Evolutionary conservation across 2,797 vertebrate genomes (phyloP), one percentile per base, ranked within the genome.

Genomic region (Sylvilagus floridanus): DNA sequence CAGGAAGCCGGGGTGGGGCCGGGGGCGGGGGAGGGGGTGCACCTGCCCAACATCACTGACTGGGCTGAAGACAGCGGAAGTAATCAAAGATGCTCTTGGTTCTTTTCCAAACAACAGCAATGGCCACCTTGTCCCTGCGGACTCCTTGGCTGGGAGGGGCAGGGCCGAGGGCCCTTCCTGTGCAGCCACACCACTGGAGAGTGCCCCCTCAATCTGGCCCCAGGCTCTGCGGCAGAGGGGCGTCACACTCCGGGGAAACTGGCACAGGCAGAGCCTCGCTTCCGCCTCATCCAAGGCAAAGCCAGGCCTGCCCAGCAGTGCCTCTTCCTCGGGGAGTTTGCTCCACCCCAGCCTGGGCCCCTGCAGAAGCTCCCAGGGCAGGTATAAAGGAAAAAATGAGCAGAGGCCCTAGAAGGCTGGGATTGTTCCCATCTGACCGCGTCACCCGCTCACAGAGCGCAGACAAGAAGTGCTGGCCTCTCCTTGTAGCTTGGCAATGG

Each of bases 81-180:
- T 35, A 16, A 90, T 2, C 72, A 83, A 95, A 87, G 47, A 47
- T 63, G 42, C 13, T 24, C 47, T 82, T 47, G 69, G 68, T 10
- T 83, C 30, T 76, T 85, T 84, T 83, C 75, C 62, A 57, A 84
- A 81, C 69, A 7, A 52, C 0, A 72, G 60, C 76, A 62, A 75
- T n/a, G 62, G 47, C 35, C 4, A 52, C 71, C 50, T 68, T 26
- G 24, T 65, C 24, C 60, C 21, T 0, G 0, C 47, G 42, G 2
- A 13, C 19, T 76, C n/a, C 21, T 32, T 19, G 26, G 12, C 24
- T 32, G 30, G 76, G 30, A 88, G 14, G 2, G 30, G 62, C 13
- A 35, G n/a, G 19, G n/a, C 50, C 50, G 35, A 77, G 72, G 50
- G n/a, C 42, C 16, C 37, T 7, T 76, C 32, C 2, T 4, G 32